Base-by-base conservation (phyloP, 2,888 invertebrate species). In the Sinodicranocentrus sp. region DNA sequence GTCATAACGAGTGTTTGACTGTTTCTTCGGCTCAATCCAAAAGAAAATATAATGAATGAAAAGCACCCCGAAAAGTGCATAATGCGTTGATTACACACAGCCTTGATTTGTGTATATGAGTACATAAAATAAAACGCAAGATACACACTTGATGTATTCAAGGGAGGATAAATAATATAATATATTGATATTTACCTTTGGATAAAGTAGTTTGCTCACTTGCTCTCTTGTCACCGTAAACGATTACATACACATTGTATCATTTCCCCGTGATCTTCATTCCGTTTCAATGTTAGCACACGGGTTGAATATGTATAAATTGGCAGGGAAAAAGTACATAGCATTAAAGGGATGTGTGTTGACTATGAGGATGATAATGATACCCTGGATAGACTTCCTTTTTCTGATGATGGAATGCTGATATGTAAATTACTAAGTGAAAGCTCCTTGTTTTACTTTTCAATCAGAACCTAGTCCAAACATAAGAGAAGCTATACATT, bases 401-500 rank as follows among this genome's bases (percentile, higher is more conserved):
- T 33, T 6, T 10, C 19, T 19, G 6, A 19, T 57, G 57, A 23
- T 57, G 21, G 25, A 25, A 59, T 59, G 59, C 10, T 59, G 59
- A 23, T 57, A 57, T 59, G 59, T 59, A 59, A 59, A 59, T 59
- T 59, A 59, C 25, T 59, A 26, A 59, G 59, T 59, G 59, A 59
- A 59, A 59, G 59, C 59, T 52, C 80, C 83, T 87, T 86, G 86
- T 87, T 87, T 86, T 86, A 87, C 85, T 85, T 86, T 87, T 85
- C 87, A 87, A 87, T 76, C 76, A 76, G 76, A 54, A 76, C 65
- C 54, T 61, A 76, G 65, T 79, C 52, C 79, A 80, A 71, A 80
- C 61, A 17, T 43, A 48, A 21, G 10, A 33, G 5, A 33, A 33
- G 33, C 10, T 33, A 33, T n/a, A n/a, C n/a, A n/a, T 33, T 33